phyloP scores from a whole-genome alignment of 2,797 vertebrate species.

The Heteromormyrus szaboi region DNA sequence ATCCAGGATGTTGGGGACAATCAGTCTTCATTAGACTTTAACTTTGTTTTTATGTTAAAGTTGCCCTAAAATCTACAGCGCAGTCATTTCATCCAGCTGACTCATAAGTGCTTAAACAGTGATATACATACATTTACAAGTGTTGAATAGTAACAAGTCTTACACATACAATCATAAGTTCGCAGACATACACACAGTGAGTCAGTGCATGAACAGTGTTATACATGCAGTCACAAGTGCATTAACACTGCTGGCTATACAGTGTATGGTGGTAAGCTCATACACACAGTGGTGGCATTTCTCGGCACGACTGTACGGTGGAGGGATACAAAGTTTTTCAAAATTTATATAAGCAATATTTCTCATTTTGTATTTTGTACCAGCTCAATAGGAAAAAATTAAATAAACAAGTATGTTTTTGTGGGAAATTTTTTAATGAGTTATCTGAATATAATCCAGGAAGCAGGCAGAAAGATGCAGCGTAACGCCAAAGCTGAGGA shows the following conservation, averaged over 20 bases:
- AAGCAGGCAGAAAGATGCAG: neutral
- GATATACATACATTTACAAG: neutral
- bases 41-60: neutral
- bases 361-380: constrained; percentile 10
- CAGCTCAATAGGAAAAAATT: neutral
- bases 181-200: neutral
- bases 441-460: neutral
- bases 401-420: neutral
- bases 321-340: neutral
- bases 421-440: neutral
- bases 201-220: neutral
- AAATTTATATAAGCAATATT: neutral
- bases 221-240: neutral
- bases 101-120: neutral
- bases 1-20: neutral
- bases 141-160: neutral
- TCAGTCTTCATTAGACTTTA: neutral
- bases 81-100: neutral
- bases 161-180: neutral
- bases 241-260: neutral
- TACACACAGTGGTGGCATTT: neutral
- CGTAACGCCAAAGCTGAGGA: neutral
- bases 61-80: neutral
- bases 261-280: neutral
- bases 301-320: neutral